phyloP scores from a whole-genome alignment of 2,113 vertebrate species.

The Gallinago media region DNA sequence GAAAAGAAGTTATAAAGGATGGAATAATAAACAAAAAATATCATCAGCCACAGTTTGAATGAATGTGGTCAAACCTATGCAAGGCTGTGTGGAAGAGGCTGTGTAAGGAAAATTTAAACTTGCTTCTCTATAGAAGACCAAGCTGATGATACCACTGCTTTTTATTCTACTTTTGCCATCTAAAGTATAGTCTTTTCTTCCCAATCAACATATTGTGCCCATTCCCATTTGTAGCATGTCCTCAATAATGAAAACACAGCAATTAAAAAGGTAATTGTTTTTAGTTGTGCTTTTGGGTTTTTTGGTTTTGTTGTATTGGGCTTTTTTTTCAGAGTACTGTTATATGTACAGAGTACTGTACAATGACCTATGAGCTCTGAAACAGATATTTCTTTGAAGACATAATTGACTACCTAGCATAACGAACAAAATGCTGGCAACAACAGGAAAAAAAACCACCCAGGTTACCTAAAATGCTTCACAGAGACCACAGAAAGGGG shows the following conservation, averaged over 20 bases:
- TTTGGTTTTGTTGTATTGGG: neutral
- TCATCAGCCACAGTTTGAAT: neutral
- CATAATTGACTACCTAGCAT: neutral
- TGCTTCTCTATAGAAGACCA: neutral
- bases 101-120: neutral
- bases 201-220: neutral
- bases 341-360: neutral
- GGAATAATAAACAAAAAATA: neutral
- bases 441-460: neutral
- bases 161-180: neutral
- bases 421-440: neutral
- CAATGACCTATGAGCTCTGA: neutral
- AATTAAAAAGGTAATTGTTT: neutral
- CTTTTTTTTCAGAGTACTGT: neutral
- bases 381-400: conserved; percentile 9
- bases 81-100: neutral
- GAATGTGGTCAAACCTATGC: neutral
- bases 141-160: neutral
- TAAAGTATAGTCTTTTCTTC: neutral
- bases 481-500: neutral
- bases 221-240: neutral
- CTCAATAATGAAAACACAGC: neutral
- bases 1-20: neutral
- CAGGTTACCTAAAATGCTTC: neutral
- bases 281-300: neutral